Percentiles rank a stretch among this genome's conserved stretches.
Conservation (phyloP, 2,888 invertebrate genomes). For the Caenorhabditis japonica region DNA sequence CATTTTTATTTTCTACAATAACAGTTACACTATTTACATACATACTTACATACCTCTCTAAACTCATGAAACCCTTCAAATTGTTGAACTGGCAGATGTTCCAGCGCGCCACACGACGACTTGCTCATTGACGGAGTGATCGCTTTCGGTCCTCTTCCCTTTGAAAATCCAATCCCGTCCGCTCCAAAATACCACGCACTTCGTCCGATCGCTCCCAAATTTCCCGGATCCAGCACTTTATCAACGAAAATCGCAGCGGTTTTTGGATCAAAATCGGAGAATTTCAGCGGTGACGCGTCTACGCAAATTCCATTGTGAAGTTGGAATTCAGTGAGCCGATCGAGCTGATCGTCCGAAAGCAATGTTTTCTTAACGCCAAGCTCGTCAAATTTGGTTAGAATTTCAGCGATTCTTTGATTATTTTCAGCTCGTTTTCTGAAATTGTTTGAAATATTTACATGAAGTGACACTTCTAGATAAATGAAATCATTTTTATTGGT, state of each 20-base stretch:
- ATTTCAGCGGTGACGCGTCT: slow-evolving; percentile 46
- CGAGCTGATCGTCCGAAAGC: slow-evolving; percentile 53
- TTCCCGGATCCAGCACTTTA: slow-evolving; percentile 63
- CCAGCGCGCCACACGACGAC: slow-evolving; percentile 62
- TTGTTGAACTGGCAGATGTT: slow-evolving; percentile 52
- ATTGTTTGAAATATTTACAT: too few relatives aligned
- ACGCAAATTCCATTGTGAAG: slow-evolving; percentile 63
- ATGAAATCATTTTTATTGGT: too few relatives aligned
- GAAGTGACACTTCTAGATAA: too few relatives aligned
- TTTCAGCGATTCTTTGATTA: slow-evolving; percentile 39
- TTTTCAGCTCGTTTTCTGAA: slow-evolving; percentile 47
- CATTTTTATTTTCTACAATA: slow-evolving; percentile 13
- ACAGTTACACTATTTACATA: too few relatives aligned
- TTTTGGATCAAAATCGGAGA: slow-evolving; percentile 14
- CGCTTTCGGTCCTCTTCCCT: slow-evolving; percentile 53
- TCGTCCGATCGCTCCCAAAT: slow-evolving; percentile 62
- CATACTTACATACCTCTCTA: slow-evolving; percentile 15
- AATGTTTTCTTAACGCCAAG: slow-evolving; percentile 17
- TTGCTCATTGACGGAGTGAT: slow-evolving; percentile 65
- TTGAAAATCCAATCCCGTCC: slow-evolving; percentile 50
- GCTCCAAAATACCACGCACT: slow-evolving; percentile 60
- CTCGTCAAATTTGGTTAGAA: slow-evolving; percentile 32
- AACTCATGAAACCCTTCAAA: slow-evolving; percentile 37
- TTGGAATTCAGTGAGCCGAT: slow-evolving; percentile 58
- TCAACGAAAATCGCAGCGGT: slow-evolving; percentile 51